A percentile compares a stretch with the other conserved stretches of the same genome.
Conservation (phyloP, 2,888 invertebrate genomes). For the Tinea semifulvella region DNA sequence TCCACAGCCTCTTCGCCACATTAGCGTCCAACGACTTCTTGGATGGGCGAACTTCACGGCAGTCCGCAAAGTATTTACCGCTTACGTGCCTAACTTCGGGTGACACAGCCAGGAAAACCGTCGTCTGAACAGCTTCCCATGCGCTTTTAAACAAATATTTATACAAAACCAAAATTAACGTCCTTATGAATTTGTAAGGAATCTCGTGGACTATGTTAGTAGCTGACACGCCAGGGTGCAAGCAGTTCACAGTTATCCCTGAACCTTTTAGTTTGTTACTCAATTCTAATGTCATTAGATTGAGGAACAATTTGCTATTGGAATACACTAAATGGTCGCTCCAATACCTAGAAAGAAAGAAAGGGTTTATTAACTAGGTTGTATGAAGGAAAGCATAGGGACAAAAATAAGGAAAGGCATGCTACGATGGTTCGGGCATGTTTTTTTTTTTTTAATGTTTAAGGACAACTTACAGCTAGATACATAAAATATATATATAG, state of each 20-base stretch:
- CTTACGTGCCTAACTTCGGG: conserved; percentile 67
- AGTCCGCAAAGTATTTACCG: conserved; percentile 74
- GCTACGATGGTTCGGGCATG: too few species aligned
- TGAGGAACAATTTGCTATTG: conserved; percentile 69
- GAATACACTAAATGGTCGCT: conserved; percentile 55
- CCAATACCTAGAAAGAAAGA: too few species aligned
- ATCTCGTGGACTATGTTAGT: conserved; percentile 73
- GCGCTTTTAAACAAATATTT: conserved; percentile 60
- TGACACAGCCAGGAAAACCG: conserved; percentile 64
- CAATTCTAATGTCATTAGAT: conserved; percentile 71
- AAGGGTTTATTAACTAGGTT: too few species aligned
- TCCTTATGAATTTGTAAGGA: conserved; percentile 43
- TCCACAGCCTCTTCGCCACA: conserved; percentile 70
- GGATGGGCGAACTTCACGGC: conserved; percentile 53
- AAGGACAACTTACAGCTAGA: too few species aligned
- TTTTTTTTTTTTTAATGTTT: too few species aligned
- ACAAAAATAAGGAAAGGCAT: too few species aligned
- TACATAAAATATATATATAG: too few species aligned
- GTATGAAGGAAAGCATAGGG: too few species aligned
- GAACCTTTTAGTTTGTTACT: conserved; percentile 64
- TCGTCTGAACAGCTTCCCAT: conserved; percentile 72
- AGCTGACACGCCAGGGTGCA: conserved; percentile 76
- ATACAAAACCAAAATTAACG: neutral
- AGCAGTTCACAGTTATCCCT: conserved; percentile 73
- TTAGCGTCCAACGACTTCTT: conserved; percentile 59